Conservation (phyloP, 2,888 invertebrate genomes). For the Drosophila villosipedis region DNA sequence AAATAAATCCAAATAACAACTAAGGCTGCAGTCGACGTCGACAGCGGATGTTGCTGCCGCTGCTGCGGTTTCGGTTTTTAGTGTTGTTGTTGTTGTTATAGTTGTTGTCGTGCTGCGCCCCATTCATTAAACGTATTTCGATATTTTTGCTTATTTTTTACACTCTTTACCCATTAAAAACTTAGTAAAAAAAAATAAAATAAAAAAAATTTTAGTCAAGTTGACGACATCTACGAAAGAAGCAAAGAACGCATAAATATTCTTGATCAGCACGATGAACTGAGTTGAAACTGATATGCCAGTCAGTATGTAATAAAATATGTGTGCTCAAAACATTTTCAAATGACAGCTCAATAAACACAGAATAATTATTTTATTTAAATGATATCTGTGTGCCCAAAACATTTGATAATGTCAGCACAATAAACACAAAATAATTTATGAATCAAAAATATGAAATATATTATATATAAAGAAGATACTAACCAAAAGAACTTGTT, state of each 20-base stretch:
- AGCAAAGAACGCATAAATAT: neutral
- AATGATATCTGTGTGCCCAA: neutral
- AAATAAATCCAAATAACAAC: conserved; percentile 18
- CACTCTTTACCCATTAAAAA: conserved; percentile 2
- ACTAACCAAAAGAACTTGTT: neutral
- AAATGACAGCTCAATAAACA: neutral
- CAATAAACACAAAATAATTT: neutral
- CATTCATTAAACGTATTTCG: conserved; percentile 66
- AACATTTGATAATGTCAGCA: neutral
- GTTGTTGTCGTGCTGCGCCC: conserved; percentile 54
- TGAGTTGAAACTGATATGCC: neutral
- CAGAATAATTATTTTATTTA: neutral
- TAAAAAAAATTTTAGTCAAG: neutral
- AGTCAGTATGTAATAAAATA: neutral
- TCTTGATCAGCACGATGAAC: neutral
- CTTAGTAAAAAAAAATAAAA: neutral
- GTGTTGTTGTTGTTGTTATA: conserved; percentile 11
- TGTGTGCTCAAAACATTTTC: neutral
- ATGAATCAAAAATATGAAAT: neutral
- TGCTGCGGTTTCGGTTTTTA: conserved; percentile 8
- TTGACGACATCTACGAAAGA: neutral
- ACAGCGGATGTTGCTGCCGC: conserved; percentile 68
- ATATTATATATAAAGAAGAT: neutral
- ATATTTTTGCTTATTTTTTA: conserved; percentile 30
- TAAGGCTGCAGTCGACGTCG: conserved; percentile 49